A percentile compares a stretch with the other conserved stretches of the same genome.
These are phyloP conservation scores for Aradophagus sp. DNA, from an alignment of 1,140 invertebrate species.

Conservation along the genomic window DNA sequence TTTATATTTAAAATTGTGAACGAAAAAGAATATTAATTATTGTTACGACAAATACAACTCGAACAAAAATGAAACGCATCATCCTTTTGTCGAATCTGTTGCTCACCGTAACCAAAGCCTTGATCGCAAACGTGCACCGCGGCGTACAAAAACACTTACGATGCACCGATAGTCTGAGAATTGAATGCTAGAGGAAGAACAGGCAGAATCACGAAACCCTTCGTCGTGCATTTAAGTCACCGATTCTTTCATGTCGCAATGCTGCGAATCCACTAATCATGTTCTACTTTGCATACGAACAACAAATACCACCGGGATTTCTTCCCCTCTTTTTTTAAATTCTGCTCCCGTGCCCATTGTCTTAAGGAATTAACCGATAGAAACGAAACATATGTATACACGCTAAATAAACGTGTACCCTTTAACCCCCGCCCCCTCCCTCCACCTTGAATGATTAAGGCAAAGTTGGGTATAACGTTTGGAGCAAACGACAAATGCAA, in stretches of 20 bases:
- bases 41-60: too few relatives aligned
- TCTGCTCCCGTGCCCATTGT: conserved; percentile 28
- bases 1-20: too few relatives aligned
- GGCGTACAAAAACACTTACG: conserved; percentile 11
- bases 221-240: conserved; percentile 49
- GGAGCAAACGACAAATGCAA: not conserved
- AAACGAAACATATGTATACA: conserved; percentile 37
- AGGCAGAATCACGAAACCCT: conserved; percentile 31
- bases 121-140: too few relatives aligned
- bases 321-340: conserved; percentile 18
- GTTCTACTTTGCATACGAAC: conserved; percentile 47
- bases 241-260: conserved; percentile 46
- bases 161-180: conserved; percentile 9
- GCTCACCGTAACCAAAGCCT: conserved; percentile 35
- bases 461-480: too few relatives aligned
- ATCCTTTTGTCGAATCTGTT: conserved; percentile 42
- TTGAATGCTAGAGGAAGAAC: conserved; percentile 25
- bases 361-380: conserved; percentile 15
- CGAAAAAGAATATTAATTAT: too few relatives aligned
- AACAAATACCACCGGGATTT: conserved; percentile 23
- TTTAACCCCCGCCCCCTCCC: not conserved
- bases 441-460: too few relatives aligned
- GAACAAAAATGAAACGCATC: not conserved
- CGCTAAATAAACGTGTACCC: conserved; percentile 22
- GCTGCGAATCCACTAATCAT: conserved; percentile 45